phyloP scores from a whole-genome alignment of 2,888 invertebrate genomes.

The Pristionchus japonicus region DNA sequence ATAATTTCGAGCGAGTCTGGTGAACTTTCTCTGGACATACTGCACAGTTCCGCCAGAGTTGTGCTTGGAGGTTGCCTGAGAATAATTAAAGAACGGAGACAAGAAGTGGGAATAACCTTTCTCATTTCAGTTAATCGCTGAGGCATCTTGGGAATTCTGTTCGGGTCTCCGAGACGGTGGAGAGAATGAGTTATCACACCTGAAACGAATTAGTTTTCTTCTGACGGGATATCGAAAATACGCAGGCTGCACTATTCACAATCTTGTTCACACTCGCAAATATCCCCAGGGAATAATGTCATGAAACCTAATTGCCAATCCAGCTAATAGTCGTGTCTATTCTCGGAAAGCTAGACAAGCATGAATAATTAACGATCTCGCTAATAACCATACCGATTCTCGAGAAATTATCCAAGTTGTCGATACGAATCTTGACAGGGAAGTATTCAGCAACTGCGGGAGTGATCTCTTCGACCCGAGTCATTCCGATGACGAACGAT shows the following conservation, averaged over 20 bases:
- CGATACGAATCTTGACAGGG: neutral
- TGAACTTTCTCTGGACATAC: constrained; percentile 12
- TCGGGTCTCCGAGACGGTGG: neutral
- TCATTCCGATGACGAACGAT: constrained; percentile 43
- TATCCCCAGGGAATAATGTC: too few species aligned
- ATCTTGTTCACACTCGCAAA: too few species aligned
- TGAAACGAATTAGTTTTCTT: too few species aligned
- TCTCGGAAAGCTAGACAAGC: too few species aligned
- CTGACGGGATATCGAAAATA: too few species aligned
- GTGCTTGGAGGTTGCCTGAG: neutral
- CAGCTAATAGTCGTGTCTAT: too few species aligned
- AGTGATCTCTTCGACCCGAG: neutral
- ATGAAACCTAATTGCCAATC: too few species aligned
- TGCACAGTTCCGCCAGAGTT: constrained; percentile 28
- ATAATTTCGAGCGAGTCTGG: constrained; percentile 21
- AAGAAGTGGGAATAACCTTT: neutral
- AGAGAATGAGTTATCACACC: constrained; percentile 18
- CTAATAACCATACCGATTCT: constrained; percentile 18
- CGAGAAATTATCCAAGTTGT: neutral
- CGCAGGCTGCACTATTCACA: too few species aligned
- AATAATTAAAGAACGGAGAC: neutral
- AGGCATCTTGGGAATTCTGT: constrained; percentile 35
- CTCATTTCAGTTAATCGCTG: constrained; percentile 39
- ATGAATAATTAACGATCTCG: too few species aligned
- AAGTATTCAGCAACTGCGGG: neutral